These are phyloP conservation scores for Microctonus aethiopoides DNA, from an alignment of 2,888 invertebrate species.

Conservation along the genomic window DNA sequence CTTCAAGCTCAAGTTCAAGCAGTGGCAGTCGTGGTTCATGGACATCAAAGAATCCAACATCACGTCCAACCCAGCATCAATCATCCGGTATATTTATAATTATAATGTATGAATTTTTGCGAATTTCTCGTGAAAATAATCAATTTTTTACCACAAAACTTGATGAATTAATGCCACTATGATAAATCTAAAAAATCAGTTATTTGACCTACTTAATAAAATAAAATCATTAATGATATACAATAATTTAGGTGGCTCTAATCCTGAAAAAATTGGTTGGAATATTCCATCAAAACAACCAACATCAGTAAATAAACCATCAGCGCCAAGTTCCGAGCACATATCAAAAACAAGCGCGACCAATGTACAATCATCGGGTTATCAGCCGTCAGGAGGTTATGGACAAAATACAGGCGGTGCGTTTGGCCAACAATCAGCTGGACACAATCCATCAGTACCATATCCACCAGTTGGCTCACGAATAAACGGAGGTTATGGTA, in stretches of 20 bases:
- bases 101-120: too few species aligned
- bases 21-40: background rate
- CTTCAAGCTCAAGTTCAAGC: background rate
- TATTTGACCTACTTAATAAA: too few species aligned
- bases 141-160: too few species aligned
- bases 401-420: slow-evolving; percentile 32
- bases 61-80: background rate
- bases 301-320: slow-evolving; percentile 49
- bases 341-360: slow-evolving; percentile 58
- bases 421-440: slow-evolving; percentile 22
- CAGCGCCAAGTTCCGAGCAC: slow-evolving; percentile 51
- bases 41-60: background rate
- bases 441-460: slow-evolving; percentile 38
- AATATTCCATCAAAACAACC: slow-evolving; percentile 51
- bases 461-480: background rate
- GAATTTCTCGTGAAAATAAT: too few species aligned
- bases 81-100: background rate
- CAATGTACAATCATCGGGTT: slow-evolving; percentile 53
- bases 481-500: slow-evolving; percentile 27
- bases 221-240: background rate
- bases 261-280: slow-evolving; percentile 57
- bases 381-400: slow-evolving; percentile 45
- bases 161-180: too few species aligned
- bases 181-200: too few species aligned
- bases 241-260: slow-evolving; percentile 44